phyloP scores from a whole-genome alignment of 2,888 invertebrate genomes.

The Neelides folsomi region DNA sequence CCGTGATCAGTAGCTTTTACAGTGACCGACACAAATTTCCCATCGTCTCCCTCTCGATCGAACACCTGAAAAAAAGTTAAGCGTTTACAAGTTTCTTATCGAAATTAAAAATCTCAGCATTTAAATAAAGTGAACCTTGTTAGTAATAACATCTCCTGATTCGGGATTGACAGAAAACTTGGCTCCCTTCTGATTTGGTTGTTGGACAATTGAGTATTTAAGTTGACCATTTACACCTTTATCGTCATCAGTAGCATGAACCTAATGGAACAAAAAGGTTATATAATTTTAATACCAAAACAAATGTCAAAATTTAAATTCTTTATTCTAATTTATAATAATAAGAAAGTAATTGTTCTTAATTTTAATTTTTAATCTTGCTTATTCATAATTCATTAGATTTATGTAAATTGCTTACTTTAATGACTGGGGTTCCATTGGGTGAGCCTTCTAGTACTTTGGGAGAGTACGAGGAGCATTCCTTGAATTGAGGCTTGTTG shows the following conservation, averaged over 20 bases:
- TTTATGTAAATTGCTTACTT: conserved; percentile 46
- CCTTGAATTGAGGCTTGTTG: conserved; percentile 88
- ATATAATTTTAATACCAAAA: too few species aligned
- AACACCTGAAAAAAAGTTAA: conserved; percentile 50
- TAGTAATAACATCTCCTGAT: conserved; percentile 86
- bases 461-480: conserved; percentile 81
- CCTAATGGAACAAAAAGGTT: too few species aligned
- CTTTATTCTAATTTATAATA: neutral
- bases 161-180: conserved; percentile 92
- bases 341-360: neutral
- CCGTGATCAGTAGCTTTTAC: conserved; percentile 98
- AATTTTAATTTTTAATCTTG: neutral
- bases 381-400: too few species aligned
- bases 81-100: neutral
- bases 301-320: neutral
- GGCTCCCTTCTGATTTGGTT: conserved; percentile 85
- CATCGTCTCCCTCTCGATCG: conserved; percentile 91
- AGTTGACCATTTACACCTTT: conserved; percentile 92
- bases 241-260: conserved; percentile 83
- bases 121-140: conserved; percentile 47
- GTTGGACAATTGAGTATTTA: conserved; percentile 92
- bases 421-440: conserved; percentile 83
- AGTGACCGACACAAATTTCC: conserved; percentile 89
- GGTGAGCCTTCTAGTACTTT: conserved; percentile 90
- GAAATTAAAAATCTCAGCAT: neutral